phyloP scores from a whole-genome alignment of 2,888 invertebrate genomes.

The Entomobrya multifasciata region DNA sequence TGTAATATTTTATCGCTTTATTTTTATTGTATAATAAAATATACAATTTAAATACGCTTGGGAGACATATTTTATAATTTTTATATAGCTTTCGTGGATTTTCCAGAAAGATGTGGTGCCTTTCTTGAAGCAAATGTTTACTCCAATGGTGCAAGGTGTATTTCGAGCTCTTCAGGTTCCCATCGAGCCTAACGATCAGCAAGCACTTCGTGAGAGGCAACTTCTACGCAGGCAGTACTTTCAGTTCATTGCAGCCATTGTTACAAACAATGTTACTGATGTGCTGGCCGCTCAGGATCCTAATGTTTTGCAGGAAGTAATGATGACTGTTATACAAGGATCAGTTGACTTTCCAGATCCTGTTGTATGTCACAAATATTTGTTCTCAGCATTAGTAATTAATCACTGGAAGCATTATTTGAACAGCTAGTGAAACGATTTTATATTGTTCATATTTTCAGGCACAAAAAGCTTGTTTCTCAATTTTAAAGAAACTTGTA shows the following conservation, averaged over 20 bases:
- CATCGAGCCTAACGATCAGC: constrained; percentile 82
- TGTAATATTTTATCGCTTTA: background rate
- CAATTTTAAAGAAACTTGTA: constrained; percentile 82
- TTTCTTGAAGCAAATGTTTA: constrained; percentile 83
- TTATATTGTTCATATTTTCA: constrained; percentile 78
- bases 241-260: constrained; percentile 82
- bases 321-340: constrained; percentile 83
- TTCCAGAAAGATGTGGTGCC: constrained; percentile 83
- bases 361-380: constrained; percentile 80
- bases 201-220: constrained; percentile 82
- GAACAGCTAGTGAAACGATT: too few species aligned
- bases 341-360: constrained; percentile 83
- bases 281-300: constrained; percentile 81
- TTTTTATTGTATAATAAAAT: background rate
- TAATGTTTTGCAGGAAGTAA: constrained; percentile 81
- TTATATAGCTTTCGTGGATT: constrained; percentile 80
- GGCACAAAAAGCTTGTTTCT: constrained; percentile 83
- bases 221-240: constrained; percentile 83
- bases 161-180: constrained; percentile 82
- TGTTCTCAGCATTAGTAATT: too few species aligned
- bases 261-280: constrained; percentile 82
- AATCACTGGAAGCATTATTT: too few species aligned
- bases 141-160: constrained; percentile 82
- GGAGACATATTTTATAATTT: constrained; percentile 72
- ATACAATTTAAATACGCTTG: constrained; percentile 62